phyloP scores from a whole-genome alignment of 2,888 invertebrate species.

The Exocentrus adspersus region DNA sequence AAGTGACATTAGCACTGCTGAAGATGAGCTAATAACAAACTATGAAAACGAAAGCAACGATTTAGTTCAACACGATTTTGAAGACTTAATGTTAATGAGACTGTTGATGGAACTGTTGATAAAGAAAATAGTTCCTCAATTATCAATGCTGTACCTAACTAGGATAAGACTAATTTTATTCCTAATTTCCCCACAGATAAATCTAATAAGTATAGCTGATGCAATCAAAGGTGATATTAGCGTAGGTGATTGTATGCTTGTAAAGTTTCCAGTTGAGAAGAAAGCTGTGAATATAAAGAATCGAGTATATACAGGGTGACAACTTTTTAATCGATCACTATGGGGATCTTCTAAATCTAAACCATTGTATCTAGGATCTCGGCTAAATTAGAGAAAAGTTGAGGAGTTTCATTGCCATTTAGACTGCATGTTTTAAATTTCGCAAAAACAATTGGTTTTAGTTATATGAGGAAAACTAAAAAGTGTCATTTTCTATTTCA shows the following conservation, averaged over 20 bases:
- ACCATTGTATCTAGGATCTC: too few relatives aligned
- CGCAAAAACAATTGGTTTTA: too few relatives aligned
- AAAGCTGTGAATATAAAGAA: background rate
- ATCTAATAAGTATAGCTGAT: background rate
- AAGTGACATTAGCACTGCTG: background rate
- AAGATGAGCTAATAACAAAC: background rate
- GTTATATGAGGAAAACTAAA: too few relatives aligned
- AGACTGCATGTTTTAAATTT: too few relatives aligned
- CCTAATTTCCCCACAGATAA: background rate
- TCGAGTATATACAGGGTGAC: background rate
- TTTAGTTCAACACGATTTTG: background rate
- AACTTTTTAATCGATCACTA: too few relatives aligned
- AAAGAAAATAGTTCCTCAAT: too few relatives aligned
- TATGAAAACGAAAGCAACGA: background rate
- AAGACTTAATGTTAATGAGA: background rate
- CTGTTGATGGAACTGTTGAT: too few relatives aligned
- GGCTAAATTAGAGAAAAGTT: too few relatives aligned
- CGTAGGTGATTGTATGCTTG: background rate
- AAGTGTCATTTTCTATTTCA: too few relatives aligned
- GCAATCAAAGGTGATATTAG: background rate
- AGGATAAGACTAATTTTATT: background rate
- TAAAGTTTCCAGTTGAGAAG: background rate
- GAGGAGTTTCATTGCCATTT: too few relatives aligned
- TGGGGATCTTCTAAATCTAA: too few relatives aligned
- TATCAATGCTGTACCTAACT: background rate